phyloP scores from a whole-genome alignment of 1,140 invertebrate genomes.

The Drosophila eugracilis region DNA sequence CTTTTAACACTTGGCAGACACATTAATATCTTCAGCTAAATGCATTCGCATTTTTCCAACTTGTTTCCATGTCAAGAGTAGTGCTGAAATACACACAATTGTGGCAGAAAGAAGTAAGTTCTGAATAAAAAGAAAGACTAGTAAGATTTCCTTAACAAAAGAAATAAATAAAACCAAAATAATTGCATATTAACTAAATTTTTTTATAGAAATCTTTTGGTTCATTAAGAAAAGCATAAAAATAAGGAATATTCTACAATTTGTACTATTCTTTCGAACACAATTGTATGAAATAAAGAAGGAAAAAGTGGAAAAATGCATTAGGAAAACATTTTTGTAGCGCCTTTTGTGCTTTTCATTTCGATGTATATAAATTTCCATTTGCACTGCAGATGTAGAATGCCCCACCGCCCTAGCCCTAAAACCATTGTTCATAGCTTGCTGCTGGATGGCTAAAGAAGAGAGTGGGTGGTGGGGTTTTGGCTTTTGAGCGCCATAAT shows the following conservation, averaged over 20 bases:
- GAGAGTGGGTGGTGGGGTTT: constrained; percentile 22
- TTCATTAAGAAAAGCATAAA: too few species aligned
- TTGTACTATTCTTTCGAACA: neutral
- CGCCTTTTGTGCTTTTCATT: constrained; percentile 54
- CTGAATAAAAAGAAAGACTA: too few species aligned
- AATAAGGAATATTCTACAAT: neutral
- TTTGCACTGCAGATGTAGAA: constrained; percentile 50
- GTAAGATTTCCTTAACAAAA: neutral
- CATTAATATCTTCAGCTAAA: constrained; percentile 49
- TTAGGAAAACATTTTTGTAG: constrained; percentile 54
- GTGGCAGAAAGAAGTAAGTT: neutral
- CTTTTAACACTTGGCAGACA: constrained; percentile 37
- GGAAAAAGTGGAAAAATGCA: constrained; percentile 58
- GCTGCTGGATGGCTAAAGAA: too few species aligned
- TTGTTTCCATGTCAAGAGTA: constrained; percentile 39
- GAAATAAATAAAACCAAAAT: too few species aligned
- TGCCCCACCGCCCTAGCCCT: constrained; percentile 2
- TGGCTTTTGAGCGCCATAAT: constrained; percentile 57
- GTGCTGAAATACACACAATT: constrained; percentile 17
- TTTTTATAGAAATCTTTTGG: too few species aligned
- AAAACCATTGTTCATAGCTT: constrained; percentile 51
- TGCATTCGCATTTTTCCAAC: constrained; percentile 28
- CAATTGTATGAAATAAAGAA: constrained; percentile 21
- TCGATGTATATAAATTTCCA: constrained; percentile 64
- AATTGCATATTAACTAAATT: too few species aligned